Evolutionary conservation across 2,113 vertebrate genomes (phyloP), one percentile per base, ranked within the genome.

Genomic region (Spea bombifrons): DNA sequence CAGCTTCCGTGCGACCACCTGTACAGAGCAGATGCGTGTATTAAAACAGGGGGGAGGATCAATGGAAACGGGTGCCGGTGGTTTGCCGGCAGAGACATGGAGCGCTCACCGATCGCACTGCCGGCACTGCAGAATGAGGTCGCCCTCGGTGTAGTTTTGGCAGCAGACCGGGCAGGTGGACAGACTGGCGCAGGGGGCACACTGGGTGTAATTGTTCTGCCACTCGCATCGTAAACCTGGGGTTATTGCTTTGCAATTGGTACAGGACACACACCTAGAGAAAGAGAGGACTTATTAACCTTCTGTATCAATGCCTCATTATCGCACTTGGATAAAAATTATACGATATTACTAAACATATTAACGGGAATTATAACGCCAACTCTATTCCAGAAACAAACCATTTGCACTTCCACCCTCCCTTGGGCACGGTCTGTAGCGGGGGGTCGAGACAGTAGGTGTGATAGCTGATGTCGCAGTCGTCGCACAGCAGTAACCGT

Each of bases 331-430:
- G 50, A 52, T n/a, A n/a, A n/a, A n/a, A 52, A 52, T 1, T 52
- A 52, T 52, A 52, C 50, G 50, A 52, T 52, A 52, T 52, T 10
- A 10, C 50, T 52, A 10, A 6, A 52, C 6, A 52, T 10, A 10
- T 52, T 52, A 52, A 10, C 3, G 15, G 7, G n/a, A 15, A 61
- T 61, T 61, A 7, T 12, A 61, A 61, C 1, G 13, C 10, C 8
- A 15, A 61, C 3, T 12, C 3, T 1, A 16, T 5, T 12, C 1
- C 59, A 61, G 15, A 61, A 53, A 81, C 90, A 12, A 85, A 99
- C 97, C 97, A 99, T 90, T 96, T 97, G 92, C 97, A 99, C 86
- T 99, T 99, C 97, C 97, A 99, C 87, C 96, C 92, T 73, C 97
- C 97, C 85, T 99, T 98, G 0, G 97, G 97, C 1, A 99, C 97